phyloP scores from a whole-genome alignment of 1,140 invertebrate genomes.

The Panonychus citri region DNA sequence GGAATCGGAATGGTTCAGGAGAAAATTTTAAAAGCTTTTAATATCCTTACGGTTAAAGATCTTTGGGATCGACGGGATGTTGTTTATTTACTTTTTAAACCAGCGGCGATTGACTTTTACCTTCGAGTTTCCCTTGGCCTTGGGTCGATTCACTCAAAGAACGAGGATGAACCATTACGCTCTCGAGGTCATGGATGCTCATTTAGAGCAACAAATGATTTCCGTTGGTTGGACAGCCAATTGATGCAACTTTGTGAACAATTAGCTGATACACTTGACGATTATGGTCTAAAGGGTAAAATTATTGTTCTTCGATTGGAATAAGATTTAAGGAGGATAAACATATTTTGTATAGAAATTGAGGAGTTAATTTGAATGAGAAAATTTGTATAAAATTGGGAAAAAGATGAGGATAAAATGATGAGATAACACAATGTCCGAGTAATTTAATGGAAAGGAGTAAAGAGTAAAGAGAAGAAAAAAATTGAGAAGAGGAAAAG shows the following conservation, averaged over 20 bases:
- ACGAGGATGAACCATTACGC: conserved; percentile 22
- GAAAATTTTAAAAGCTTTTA: conserved; percentile 26
- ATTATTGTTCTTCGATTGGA: conserved; percentile 10
- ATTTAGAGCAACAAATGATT: conserved; percentile 25
- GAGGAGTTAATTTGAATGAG: too few species aligned
- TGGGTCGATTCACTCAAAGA: conserved; percentile 22
- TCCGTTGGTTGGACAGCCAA: conserved; percentile 12
- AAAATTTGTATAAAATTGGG: too few species aligned
- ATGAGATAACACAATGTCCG: too few species aligned
- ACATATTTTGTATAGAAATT: too few species aligned
- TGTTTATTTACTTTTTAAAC: conserved; percentile 28
- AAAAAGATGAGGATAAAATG: too few species aligned
- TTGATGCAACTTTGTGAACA: conserved; percentile 24
- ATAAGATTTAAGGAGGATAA: too few species aligned
- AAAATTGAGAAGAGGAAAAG: too few species aligned
- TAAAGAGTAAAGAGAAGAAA: too few species aligned
- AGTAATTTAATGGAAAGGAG: too few species aligned
- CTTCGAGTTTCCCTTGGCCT: conserved; percentile 28
- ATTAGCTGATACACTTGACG: conserved; percentile 17
- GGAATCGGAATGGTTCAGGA: conserved; percentile 33
- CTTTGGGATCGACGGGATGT: conserved; percentile 26
- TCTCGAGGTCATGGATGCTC: conserved; percentile 27
- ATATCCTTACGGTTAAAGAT: conserved; percentile 27
- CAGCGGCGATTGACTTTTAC: conserved; percentile 26
- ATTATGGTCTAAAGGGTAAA: conserved; percentile 3